phyloP scores from a whole-genome alignment of 2,113 vertebrate species.

The Mustelus asterias region DNA sequence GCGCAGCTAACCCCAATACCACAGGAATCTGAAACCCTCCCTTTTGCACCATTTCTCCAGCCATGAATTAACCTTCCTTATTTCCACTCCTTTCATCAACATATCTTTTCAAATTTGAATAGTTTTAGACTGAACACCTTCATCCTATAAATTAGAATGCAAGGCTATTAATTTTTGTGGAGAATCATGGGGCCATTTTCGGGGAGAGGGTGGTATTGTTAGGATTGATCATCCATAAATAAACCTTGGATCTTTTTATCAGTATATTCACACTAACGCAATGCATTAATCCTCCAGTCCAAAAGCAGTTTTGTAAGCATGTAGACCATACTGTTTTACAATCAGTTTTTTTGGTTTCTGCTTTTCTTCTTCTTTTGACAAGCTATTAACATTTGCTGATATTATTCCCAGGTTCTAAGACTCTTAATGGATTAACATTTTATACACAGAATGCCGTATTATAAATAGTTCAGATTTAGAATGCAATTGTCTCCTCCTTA shows the following conservation, averaged over 20 bases:
- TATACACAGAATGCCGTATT: background rate
- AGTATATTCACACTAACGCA: background rate
- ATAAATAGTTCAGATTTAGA: background rate
- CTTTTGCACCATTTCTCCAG: background rate
- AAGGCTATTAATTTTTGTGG: background rate
- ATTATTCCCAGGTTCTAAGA: background rate
- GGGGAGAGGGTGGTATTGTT: background rate
- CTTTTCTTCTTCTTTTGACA: background rate
- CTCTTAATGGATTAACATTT: background rate
- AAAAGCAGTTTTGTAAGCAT: background rate
- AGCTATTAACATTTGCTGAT: background rate
- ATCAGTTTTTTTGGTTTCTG: background rate
- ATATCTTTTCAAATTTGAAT: background rate
- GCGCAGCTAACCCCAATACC: background rate
- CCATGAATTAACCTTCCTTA: background rate
- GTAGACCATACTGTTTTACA: background rate
- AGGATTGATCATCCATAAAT: background rate
- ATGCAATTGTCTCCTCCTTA: background rate
- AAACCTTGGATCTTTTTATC: background rate
- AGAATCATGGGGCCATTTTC: background rate
- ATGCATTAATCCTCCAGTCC: background rate
- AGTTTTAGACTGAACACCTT: background rate
- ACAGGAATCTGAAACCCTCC: background rate
- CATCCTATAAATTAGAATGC: background rate
- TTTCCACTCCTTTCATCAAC: background rate